A percentile compares a stretch with the other conserved stretches of the same genome.
Conservation (phyloP, 2,888 invertebrate genomes). For the Pristionchus mayeri region DNA sequence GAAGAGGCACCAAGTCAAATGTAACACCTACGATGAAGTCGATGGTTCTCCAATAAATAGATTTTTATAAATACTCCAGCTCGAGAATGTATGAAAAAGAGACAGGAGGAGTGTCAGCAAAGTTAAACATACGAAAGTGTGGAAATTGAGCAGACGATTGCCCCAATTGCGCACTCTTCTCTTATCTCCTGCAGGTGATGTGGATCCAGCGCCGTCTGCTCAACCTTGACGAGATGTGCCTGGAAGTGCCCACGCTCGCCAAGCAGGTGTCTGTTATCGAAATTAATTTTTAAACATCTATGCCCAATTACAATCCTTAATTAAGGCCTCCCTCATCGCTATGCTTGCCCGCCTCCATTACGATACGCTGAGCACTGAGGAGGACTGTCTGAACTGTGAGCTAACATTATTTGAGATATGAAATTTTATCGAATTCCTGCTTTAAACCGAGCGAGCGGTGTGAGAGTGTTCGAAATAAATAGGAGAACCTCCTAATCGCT, state of each 20-base stretch:
- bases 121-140: too few species aligned
- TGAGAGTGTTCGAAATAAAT: too few species aligned
- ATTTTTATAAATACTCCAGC: too few species aligned
- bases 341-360: slow-evolving; percentile 26
- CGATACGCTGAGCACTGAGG: slow-evolving; percentile 39
- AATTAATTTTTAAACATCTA: not conserved
- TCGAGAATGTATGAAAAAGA: too few species aligned
- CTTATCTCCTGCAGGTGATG: too few species aligned
- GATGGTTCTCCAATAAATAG: too few species aligned
- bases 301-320: not conserved
- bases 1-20: too few species aligned
- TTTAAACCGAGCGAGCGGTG: not conserved
- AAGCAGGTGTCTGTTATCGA: slow-evolving; percentile 7
- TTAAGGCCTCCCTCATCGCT: slow-evolving; percentile 21
- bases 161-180: too few species aligned
- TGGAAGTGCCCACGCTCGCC: slow-evolving; percentile 41
- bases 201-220: slow-evolving; percentile 45
- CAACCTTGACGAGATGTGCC: slow-evolving; percentile 46
- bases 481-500: too few species aligned
- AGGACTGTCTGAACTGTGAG: slow-evolving; percentile 40
- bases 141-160: too few species aligned
- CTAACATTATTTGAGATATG: not conserved
- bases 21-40: too few species aligned
- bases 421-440: not conserved
- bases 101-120: too few species aligned